Conservation (phyloP, 2,888 invertebrate genomes). For the Seira sanloemensis region DNA sequence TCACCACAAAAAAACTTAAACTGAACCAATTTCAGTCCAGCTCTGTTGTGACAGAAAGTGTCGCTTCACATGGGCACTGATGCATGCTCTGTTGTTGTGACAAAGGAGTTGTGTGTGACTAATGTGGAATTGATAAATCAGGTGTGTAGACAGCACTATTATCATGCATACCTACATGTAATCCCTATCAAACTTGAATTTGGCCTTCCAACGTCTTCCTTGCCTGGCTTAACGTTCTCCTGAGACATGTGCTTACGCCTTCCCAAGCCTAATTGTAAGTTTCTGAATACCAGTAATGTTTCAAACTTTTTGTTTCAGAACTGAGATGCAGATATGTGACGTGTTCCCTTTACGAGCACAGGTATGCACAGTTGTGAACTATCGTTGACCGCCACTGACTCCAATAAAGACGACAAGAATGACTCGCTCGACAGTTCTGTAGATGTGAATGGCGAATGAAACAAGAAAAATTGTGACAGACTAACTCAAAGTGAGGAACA, state of each 20-base stretch:
- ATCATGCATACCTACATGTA: neutral
- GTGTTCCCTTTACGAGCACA: neutral
- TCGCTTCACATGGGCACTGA: neutral
- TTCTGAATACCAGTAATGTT: neutral
- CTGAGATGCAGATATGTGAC: neutral
- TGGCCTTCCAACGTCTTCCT: neutral
- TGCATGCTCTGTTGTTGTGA: slow-evolving; percentile 8
- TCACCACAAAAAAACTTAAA: slow-evolving; percentile 22
- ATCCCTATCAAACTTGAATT: neutral
- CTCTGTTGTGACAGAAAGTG: neutral
- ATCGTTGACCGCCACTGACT: no score
- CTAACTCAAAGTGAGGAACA: slow-evolving; percentile 16
- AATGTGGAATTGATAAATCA: slow-evolving; percentile 55
- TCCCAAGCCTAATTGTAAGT: neutral
- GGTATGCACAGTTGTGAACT: no score
- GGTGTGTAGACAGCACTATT: slow-evolving; percentile 30
- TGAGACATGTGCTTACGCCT: neutral
- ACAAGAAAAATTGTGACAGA: slow-evolving; percentile 21
- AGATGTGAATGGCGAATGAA: neutral
- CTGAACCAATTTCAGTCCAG: slow-evolving; percentile 20
- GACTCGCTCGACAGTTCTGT: no score
- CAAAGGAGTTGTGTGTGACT: slow-evolving; percentile 46
- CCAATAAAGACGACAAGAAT: no score
- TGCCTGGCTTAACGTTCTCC: neutral
- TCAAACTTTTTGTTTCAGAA: neutral